These are phyloP conservation scores for Marasmarcha lunaedactyla DNA, from an alignment of 2,888 invertebrate genomes.

Conservation along the genomic window DNA sequence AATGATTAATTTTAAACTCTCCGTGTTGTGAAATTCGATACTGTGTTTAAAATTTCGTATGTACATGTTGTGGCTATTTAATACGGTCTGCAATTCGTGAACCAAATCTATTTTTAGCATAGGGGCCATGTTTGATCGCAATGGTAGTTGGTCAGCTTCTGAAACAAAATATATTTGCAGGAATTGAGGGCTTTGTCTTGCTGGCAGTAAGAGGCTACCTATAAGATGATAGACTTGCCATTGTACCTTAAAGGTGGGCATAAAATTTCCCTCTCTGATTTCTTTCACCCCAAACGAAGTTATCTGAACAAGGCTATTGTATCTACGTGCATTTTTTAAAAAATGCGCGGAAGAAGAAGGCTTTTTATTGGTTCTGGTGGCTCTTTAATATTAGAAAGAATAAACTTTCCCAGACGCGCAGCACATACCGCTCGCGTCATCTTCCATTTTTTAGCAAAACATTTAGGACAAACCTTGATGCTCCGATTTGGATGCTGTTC, in stretches of 20 bases:
- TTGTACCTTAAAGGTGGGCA: conserved; percentile 18
- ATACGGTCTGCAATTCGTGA: conserved; percentile 9
- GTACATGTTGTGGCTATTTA: conserved; percentile 8
- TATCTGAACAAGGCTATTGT: conserved; percentile 19
- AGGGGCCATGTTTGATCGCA: conserved; percentile 8
- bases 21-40: neutral
- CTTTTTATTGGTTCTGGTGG: conserved; percentile 13
- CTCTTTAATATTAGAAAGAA: conserved; percentile 7
- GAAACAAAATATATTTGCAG: conserved; percentile 18
- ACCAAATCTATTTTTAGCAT: conserved; percentile 8
- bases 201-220: conserved; percentile 16
- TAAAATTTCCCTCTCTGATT: conserved; percentile 17
- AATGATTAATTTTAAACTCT: conserved; percentile 11
- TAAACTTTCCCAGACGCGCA: conserved; percentile 10
- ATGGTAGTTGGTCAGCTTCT: conserved; percentile 7
- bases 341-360: conserved; percentile 13
- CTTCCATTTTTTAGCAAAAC: conserved; percentile 6
- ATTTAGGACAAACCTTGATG: conserved; percentile 1
- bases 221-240: conserved; percentile 18
- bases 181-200: conserved; percentile 19
- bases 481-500: too few relatives aligned
- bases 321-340: conserved; percentile 11
- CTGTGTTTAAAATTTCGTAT: conserved; percentile 2
- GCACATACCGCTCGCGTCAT: conserved; percentile 9
- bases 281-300: conserved; percentile 20